Evolutionary conservation across 1,140 invertebrate species (phyloP), one percentile per base, ranked within the genome.

Genomic region (Neodiprion lecontei): DNA sequence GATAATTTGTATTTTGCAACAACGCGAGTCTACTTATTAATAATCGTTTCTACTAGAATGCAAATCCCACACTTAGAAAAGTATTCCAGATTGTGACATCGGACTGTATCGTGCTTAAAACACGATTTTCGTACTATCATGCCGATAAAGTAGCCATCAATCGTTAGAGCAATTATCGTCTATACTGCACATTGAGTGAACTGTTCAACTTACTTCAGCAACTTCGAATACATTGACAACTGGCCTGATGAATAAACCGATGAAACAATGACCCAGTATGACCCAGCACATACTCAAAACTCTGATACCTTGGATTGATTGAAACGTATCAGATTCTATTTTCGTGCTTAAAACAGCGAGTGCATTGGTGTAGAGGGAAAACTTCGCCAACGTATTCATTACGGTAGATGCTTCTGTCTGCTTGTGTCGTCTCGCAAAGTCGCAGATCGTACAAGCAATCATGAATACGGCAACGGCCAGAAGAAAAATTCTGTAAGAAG

Each of bases 211-310:
- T 68, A 75, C 81, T 69, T 78, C 70, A 9, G 75, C 28, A 69
- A 79, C 69, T 49, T 75, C 75, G 4, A 76, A 3, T 11, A 50
- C 17, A 74, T 81, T 80, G 11, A 80, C 71, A 23, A 73, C 77
- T 47, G 78, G 72, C 21, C 50, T 74, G 11, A 78, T 70, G 61
- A 79, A 70, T 7, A 23, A 50, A 48, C 73, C 76, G 5, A 82
- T 79, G 72, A 81, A 86, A 11, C 81, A 80, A 74, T 89, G 88
- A 0, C 81, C 85, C 7, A 89, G 53, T 23, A 88, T 72, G 8
- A 89, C 83, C 85, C 86, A 89, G 9, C 74, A 73, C 48, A 85
- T 87, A 73, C 85, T 87, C 9, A 89, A 73, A 74, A 86, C 85
- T 50, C 87, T 77, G 5, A 89, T 75, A 23, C 88, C 88, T 74